Conservation (phyloP, 2,797 vertebrate species). For the Rhinella marina region DNA sequence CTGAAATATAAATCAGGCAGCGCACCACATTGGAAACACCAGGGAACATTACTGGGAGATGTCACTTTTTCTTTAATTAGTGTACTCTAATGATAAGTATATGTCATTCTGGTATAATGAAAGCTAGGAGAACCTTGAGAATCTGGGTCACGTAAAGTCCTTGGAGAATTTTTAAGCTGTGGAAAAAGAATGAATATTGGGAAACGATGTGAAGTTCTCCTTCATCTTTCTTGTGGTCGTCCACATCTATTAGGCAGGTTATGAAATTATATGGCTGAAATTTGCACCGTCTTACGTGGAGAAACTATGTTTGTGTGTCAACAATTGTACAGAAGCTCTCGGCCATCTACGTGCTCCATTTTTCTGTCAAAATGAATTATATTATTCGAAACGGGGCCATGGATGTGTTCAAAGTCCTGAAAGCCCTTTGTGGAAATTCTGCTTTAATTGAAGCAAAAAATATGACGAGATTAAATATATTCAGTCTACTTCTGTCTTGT, state of each 20-base stretch:
- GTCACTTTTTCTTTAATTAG: constrained; percentile 73
- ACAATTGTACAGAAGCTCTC: constrained; percentile 59
- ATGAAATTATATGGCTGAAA: neutral
- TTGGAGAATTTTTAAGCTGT: constrained; percentile 63
- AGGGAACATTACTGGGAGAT: constrained; percentile 69
- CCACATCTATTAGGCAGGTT: constrained; percentile 47
- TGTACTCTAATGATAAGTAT: constrained; percentile 68
- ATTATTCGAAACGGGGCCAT: neutral
- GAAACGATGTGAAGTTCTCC: constrained; percentile 64
- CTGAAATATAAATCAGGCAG: constrained; percentile 65
- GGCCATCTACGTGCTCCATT: constrained; percentile 35
- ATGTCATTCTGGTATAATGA: constrained; percentile 69
- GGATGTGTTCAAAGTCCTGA: neutral
- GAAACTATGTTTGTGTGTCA: constrained; percentile 47
- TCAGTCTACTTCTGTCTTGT: neutral
- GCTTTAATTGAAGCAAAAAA: neutral
- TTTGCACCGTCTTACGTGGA: constrained; percentile 33
- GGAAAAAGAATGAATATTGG: constrained; percentile 55
- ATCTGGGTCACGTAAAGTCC: constrained; percentile 68
- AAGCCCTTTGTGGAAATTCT: neutral
- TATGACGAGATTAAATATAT: neutral
- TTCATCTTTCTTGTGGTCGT: constrained; percentile 60
- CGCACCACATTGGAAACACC: constrained; percentile 66
- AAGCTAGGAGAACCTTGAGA: constrained; percentile 65
- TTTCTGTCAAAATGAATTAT: neutral